A percentile compares a stretch with the other conserved stretches of the same genome.
phyloP scores from a whole-genome alignment of 2,888 invertebrate genomes.

The Choreutis nemorana region DNA sequence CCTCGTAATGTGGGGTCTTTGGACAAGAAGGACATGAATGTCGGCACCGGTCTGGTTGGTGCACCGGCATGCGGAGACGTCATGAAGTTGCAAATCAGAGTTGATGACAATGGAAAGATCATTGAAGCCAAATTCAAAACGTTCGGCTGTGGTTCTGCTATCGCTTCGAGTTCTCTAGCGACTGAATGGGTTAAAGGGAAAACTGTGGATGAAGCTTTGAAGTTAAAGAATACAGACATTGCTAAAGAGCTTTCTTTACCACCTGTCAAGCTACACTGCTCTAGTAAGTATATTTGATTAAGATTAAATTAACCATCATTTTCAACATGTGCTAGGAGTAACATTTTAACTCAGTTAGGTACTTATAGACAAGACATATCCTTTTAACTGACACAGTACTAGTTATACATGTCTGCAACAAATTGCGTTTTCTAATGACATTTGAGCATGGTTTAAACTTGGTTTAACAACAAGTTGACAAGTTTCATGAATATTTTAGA shows the following conservation, averaged over 20 bases:
- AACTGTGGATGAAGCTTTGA: slow-evolving; percentile 90
- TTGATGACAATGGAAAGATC: slow-evolving; percentile 96
- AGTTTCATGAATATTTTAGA: too few species aligned
- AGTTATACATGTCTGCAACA: background rate
- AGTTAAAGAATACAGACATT: slow-evolving; percentile 95
- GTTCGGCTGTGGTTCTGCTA: slow-evolving; percentile 99
- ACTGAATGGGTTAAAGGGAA: slow-evolving; percentile 98
- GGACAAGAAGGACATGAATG: slow-evolving; percentile 91
- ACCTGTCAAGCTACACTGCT: slow-evolving; percentile 99
- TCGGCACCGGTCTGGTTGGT: slow-evolving; percentile 98
- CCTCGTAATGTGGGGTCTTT: slow-evolving; percentile 98
- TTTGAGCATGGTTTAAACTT: too few species aligned
- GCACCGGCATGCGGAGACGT: slow-evolving; percentile 99
- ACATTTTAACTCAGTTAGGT: too few species aligned
- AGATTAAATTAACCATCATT: too few species aligned
- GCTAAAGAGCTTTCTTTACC: slow-evolving; percentile 97
- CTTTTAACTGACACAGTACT: background rate
- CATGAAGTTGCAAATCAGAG: slow-evolving; percentile 97
- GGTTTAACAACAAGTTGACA: too few species aligned
- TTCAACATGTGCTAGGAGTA: too few species aligned
- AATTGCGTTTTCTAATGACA: background rate
- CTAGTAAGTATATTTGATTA: slow-evolving; percentile 73
- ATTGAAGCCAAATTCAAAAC: slow-evolving; percentile 99
- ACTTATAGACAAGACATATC: too few species aligned
- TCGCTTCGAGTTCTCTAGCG: slow-evolving; percentile 95